These are phyloP conservation scores for Cyrtonyx montezumae DNA, from an alignment of 2,113 vertebrate species.

Conservation along the genomic window DNA sequence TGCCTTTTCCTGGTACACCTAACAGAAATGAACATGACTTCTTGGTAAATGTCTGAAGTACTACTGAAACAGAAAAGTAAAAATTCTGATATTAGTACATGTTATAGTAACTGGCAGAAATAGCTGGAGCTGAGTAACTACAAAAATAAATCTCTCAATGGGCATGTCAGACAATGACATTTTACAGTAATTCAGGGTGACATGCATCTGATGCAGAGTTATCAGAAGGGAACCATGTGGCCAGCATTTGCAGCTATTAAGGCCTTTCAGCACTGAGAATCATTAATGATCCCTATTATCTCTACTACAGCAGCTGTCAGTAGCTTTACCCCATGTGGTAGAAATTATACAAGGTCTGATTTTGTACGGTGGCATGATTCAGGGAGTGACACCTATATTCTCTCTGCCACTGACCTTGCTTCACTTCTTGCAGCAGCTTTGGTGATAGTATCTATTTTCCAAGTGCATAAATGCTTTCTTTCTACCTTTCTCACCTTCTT, in stretches of 20 bases:
- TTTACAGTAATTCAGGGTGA: neutral
- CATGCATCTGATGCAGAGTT: neutral
- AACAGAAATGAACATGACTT: neutral
- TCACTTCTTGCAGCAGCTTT: neutral
- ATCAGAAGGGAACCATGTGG: neutral
- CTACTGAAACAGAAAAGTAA: neutral
- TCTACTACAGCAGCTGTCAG: neutral
- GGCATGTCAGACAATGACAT: fast-evolving
- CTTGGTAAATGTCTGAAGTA: neutral
- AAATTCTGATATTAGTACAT: neutral
- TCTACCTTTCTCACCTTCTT: neutral
- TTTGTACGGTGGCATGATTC: neutral
- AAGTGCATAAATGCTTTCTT: neutral
- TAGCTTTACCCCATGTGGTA: neutral
- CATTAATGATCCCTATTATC: neutral
- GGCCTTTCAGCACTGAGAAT: neutral
- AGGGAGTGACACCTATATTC: neutral
- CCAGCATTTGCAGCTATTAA: neutral
- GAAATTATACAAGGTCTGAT: neutral
- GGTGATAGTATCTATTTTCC: neutral
- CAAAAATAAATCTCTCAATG: neutral
- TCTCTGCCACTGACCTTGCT: neutral
- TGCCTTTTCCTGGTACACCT: neutral
- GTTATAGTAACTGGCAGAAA: neutral
- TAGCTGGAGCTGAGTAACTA: neutral